Conservation (phyloP, 2,888 invertebrate species). For the Aphidoletes aphidimyza region DNA sequence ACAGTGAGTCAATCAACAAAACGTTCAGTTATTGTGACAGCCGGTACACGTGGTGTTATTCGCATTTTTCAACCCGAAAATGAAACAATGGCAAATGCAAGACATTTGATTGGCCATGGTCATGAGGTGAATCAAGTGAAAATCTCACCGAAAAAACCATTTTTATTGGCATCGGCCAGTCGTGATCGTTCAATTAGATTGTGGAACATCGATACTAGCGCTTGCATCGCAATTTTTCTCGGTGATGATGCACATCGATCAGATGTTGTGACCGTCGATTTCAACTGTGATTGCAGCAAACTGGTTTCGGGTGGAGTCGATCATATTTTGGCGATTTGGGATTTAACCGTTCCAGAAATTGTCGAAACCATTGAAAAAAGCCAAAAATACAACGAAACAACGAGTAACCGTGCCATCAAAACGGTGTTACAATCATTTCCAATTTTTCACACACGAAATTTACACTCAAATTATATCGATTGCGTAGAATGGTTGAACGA, state of each 20-base stretch:
- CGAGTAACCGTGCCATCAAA: background rate
- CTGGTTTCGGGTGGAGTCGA: conserved; percentile 92
- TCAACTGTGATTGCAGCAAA: conserved; percentile 77
- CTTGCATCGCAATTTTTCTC: conserved; percentile 90
- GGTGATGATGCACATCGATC: conserved; percentile 92
- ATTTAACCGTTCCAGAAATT: conserved; percentile 64
- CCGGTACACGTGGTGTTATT: background rate
- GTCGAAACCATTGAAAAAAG: background rate
- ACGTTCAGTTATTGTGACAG: background rate
- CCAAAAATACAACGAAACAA: background rate
- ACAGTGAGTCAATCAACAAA: background rate
- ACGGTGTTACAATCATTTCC: conserved; percentile 85
- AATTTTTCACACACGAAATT: conserved; percentile 90
- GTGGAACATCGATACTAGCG: conserved; percentile 91
- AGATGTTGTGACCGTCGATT: conserved; percentile 85
- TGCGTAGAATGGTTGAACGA: conserved; percentile 93
- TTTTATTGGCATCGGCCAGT: conserved; percentile 83
- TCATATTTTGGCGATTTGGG: conserved; percentile 91
- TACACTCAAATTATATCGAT: conserved; percentile 95
- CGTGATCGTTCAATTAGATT: conserved; percentile 84
- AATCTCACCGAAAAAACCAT: conserved; percentile 86
- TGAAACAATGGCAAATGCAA: background rate
- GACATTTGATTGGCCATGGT: conserved; percentile 61
- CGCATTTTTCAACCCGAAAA: background rate
- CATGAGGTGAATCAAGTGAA: conserved; percentile 86